Base-by-base conservation (phyloP, 2,113 vertebrate species). In the Poeciliopsis retropinna region DNA sequence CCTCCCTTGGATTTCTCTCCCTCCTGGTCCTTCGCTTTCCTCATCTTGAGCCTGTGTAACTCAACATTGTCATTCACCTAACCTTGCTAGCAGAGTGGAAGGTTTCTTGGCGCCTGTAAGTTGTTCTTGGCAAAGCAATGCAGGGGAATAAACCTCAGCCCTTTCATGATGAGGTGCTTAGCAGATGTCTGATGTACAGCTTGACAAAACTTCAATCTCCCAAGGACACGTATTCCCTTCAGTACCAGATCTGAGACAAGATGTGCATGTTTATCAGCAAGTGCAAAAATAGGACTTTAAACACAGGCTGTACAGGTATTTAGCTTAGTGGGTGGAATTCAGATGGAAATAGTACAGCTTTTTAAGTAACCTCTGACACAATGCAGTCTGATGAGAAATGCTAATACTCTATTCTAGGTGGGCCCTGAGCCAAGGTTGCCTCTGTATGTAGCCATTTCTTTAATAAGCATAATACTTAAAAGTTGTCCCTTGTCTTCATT, bases 81-180 rank as follows among this genome's bases (percentile, higher is more conserved):
- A 91, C 91, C 91, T 92, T 92, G 85, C 87, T 87, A 89, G 84
- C 78, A 83, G 79, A 87, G 83, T 83, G 79, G 86, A 89, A 84
- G 86, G 78, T 63, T 91, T 91, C 89, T 90, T 89, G 88, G 85
- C 76, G 83, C 72, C 85, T 92, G 88, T 85, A 82, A 87, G 80
- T 91, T 86, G 90, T 90, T 91, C 84, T 88, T 91, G 90, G 91
- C 91, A 90, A 47, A 31, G 65, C 44, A 70, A 82, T 73, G 57
- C 83, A 5, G 76, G 86, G 82, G 89, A 91, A 88, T 86, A 88
- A 89, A 90, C 80, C 80, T 85, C 70, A 25, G 69, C 39, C 75
- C 81, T 91, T 88, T 90, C 86, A 88, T 91, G 85, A 88, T 88
- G 85, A 91, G 88, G 86, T 67, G 74, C 80, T 92, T 86, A 87